Conservation (phyloP, 2,888 invertebrate genomes). For the Acanthosepion pharaonis region DNA sequence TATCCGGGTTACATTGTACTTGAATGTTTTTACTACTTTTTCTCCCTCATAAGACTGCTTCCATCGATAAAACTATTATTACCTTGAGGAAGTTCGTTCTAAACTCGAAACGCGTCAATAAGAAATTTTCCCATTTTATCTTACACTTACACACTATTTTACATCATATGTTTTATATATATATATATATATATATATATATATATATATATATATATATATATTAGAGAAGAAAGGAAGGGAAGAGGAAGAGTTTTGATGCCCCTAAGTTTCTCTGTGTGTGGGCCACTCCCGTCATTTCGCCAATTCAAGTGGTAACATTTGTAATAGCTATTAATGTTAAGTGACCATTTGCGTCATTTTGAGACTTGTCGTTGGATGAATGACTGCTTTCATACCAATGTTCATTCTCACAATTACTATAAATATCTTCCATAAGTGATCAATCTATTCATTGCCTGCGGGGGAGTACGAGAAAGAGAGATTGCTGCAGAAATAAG, state of each 20-base stretch:
- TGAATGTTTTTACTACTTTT: too few species aligned
- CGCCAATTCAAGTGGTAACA: not conserved
- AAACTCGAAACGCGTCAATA: too few species aligned
- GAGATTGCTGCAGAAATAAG: not conserved
- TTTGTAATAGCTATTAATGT: not conserved
- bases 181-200: too few species aligned
- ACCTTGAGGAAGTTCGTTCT: too few species aligned
- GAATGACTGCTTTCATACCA: not conserved
- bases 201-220: too few species aligned
- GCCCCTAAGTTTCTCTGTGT: not conserved
- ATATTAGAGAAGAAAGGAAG: too few species aligned
- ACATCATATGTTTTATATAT: too few species aligned
- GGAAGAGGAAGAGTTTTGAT: not conserved
- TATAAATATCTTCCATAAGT: not conserved
- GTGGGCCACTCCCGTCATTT: not conserved
- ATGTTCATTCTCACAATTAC: not conserved
- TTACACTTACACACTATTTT: too few species aligned
- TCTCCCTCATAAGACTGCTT: too few species aligned
- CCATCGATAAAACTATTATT: too few species aligned
- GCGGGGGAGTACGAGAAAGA: not conserved
- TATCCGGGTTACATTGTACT: too few species aligned
- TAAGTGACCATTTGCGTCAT: constrained; percentile 2
- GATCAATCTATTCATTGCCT: not conserved
- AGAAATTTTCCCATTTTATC: too few species aligned
- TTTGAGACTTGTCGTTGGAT: not conserved